Conservation (phyloP, 2,113 vertebrate species). For the Cavia porcellus region DNA sequence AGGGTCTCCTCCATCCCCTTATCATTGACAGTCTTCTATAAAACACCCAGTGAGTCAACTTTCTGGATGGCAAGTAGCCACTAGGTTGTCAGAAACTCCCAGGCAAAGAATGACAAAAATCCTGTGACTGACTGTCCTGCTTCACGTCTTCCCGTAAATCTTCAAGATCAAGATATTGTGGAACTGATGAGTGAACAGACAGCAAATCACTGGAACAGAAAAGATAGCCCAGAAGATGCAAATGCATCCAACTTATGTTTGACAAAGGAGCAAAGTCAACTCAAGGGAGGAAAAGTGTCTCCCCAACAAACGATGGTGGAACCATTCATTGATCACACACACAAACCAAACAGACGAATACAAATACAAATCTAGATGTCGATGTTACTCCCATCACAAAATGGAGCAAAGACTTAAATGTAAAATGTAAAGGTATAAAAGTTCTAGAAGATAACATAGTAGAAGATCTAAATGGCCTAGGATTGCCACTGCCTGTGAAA, state of each 20-base stretch:
- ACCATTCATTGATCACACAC: background rate
- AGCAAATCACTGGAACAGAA: background rate
- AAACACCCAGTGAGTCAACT: background rate
- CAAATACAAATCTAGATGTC: background rate
- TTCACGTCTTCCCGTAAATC: background rate
- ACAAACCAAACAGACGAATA: background rate
- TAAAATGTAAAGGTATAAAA: slow-evolving; percentile 53
- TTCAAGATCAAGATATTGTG: background rate
- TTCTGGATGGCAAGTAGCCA: background rate
- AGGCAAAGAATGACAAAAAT: slow-evolving; percentile 8
- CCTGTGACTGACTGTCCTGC: background rate
- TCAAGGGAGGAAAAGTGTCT: background rate
- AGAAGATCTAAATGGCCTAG: background rate
- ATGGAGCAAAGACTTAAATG: background rate
- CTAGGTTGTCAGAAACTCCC: background rate
- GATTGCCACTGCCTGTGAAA: background rate
- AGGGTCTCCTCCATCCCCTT: background rate
- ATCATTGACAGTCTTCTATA: background rate
- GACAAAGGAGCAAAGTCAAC: background rate
- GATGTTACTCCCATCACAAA: background rate
- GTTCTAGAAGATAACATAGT: background rate
- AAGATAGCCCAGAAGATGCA: background rate
- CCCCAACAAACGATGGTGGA: background rate
- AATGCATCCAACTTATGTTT: background rate
- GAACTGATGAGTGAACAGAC: background rate